Percentiles rank a stretch among this genome's conserved stretches.
phyloP scores from a whole-genome alignment of 2,888 invertebrate genomes.

The Pammene aurita region DNA sequence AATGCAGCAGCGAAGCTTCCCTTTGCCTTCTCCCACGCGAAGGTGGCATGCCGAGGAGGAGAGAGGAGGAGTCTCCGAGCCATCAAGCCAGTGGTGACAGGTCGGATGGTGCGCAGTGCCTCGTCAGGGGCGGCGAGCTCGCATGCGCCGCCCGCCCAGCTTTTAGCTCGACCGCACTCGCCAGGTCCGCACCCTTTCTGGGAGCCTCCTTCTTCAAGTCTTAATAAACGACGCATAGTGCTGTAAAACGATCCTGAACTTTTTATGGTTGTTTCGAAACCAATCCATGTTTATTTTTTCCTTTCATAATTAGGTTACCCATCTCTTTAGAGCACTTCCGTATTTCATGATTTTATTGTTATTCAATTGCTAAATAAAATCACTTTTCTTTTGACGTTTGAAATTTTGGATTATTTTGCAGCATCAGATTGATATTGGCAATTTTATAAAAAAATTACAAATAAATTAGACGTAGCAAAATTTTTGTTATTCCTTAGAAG shows the following conservation, averaged over 20 bases:
- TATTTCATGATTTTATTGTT: background rate
- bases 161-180: conserved; percentile 68
- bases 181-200: conserved; percentile 66
- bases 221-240: background rate
- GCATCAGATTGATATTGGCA: background rate
- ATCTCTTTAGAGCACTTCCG: background rate
- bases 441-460: background rate
- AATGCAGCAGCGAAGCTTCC: conserved; percentile 79
- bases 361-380: background rate
- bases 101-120: conserved; percentile 82
- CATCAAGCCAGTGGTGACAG: conserved; percentile 61
- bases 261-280: background rate
- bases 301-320: background rate
- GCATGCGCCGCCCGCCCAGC: conserved; percentile 70
- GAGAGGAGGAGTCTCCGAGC: conserved; percentile 63
- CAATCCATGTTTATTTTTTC: background rate
- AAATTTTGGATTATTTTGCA: conserved; percentile 14
- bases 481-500: conserved; percentile 44
- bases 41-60: conserved; percentile 49
- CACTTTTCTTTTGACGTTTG: background rate
- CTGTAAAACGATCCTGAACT: background rate
- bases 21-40: conserved; percentile 77
- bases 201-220: conserved; percentile 44
- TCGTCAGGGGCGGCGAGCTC: conserved; percentile 75
- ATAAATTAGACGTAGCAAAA: conserved; percentile 14